These are phyloP conservation scores for Ormyrus nitidulus DNA, from an alignment of 2,888 invertebrate species.

Conservation along the genomic window DNA sequence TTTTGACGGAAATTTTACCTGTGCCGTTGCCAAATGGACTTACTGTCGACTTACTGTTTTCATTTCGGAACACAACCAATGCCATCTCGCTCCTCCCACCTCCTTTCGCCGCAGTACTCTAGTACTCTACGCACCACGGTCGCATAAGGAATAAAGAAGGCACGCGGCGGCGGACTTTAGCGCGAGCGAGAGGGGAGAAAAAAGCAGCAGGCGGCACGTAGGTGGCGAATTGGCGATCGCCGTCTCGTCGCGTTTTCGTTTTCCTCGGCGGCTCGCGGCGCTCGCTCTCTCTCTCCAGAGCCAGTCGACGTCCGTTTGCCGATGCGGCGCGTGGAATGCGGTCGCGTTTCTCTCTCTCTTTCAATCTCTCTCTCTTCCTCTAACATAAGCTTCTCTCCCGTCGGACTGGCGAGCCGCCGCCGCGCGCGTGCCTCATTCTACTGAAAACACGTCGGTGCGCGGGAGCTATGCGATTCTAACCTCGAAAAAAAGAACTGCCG, in stretches of 20 bases:
- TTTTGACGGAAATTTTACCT: too few relatives aligned
- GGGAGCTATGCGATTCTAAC: too few relatives aligned
- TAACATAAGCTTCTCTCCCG: neutral
- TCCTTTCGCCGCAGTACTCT: neutral
- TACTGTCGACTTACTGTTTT: too few relatives aligned
- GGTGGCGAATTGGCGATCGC: neutral
- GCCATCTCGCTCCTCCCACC: neutral
- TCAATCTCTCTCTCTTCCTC: slow-evolving; percentile 18
- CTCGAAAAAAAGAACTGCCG: too few relatives aligned
- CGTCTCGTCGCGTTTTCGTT: slow-evolving; percentile 45
- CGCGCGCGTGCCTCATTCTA: neutral
- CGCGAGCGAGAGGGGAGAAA: neutral
- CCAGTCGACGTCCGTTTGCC: slow-evolving; percentile 52
- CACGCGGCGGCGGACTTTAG: neutral
- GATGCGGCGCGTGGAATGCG: slow-evolving; percentile 67
- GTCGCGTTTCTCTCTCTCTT: slow-evolving; percentile 56
- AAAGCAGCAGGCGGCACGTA: neutral
- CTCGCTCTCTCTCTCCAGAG: slow-evolving; percentile 2
- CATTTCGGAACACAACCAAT: neutral
- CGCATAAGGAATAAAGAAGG: neutral
- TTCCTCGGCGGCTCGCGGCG: slow-evolving; percentile 30
- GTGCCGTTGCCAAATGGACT: too few relatives aligned
- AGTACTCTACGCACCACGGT: neutral
- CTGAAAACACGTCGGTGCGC: too few relatives aligned
- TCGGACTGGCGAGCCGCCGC: neutral